These are phyloP conservation scores for Siphamia tubifer DNA, from an alignment of 2,113 vertebrate genomes.

Conservation along the genomic window DNA sequence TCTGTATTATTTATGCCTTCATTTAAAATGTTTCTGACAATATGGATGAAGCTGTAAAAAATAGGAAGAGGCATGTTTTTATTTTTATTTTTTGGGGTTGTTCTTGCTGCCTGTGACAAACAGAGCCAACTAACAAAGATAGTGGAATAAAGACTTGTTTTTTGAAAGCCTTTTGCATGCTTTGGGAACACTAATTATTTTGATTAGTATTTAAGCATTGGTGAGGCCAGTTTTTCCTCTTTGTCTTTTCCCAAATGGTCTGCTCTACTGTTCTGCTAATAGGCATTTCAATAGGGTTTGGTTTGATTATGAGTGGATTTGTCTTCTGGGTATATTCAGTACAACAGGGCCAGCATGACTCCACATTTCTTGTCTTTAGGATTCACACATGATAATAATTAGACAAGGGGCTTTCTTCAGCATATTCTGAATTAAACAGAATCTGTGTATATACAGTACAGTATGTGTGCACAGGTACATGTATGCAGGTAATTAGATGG, in stretches of 20 bases:
- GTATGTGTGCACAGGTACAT: too few species aligned
- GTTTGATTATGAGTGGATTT: slow-evolving; percentile 28
- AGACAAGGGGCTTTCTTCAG: not conserved
- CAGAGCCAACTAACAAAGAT: slow-evolving; percentile 26
- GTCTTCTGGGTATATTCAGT: slow-evolving; percentile 35
- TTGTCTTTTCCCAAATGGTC: slow-evolving; percentile 27
- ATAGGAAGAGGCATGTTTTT: slow-evolving; percentile 19
- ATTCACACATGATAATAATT: slow-evolving; percentile 10
- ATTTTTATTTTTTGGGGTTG: slow-evolving; percentile 23
- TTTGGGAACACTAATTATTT: slow-evolving; percentile 55
- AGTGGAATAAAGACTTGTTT: slow-evolving; percentile 40
- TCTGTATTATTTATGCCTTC: not conserved
- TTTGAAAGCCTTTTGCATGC: slow-evolving; percentile 47
- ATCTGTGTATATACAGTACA: too few species aligned
- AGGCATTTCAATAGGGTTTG: not conserved
- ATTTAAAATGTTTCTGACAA: not conserved
- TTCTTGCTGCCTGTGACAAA: slow-evolving; percentile 36
- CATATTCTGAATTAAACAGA: too few species aligned
- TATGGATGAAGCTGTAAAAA: slow-evolving; percentile 20
- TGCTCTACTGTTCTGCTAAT: slow-evolving; percentile 27
- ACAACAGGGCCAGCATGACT: slow-evolving; percentile 26
- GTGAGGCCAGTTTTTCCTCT: slow-evolving; percentile 32
- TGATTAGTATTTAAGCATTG: slow-evolving; percentile 50
- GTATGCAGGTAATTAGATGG: too few species aligned
- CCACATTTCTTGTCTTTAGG: slow-evolving; percentile 14